Percentiles rank a stretch among this genome's conserved stretches.
These are phyloP conservation scores for Caenorhabditis drosophilae DNA, from an alignment of 2,888 invertebrate genomes.

Conservation along the genomic window DNA sequence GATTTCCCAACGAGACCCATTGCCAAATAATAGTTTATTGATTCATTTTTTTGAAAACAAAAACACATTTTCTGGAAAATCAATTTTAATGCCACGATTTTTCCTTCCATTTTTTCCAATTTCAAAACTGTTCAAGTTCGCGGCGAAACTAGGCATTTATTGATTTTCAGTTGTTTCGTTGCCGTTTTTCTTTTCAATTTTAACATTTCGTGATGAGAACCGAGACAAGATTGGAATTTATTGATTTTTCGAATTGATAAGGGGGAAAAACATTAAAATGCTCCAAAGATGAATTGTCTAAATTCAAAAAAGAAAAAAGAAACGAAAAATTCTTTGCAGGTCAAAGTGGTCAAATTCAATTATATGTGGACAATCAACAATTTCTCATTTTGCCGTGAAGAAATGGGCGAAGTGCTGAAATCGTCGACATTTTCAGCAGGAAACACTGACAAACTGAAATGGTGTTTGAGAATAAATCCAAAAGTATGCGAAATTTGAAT, in stretches of 20 bases:
- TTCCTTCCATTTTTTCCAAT: no score
- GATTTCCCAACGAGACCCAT: not conserved
- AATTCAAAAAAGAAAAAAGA: not conserved
- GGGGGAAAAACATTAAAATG: no score
- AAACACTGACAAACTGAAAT: constrained; percentile 98
- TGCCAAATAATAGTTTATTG: constrained; percentile 2
- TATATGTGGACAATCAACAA: constrained; percentile 99
- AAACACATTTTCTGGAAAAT: not conserved
- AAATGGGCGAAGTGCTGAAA: constrained; percentile 98
- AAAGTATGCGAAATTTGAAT: no score
- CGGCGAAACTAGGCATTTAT: no score
- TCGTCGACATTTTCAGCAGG: constrained; percentile 99
- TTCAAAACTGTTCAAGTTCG: no score
- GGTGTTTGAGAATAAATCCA: constrained; percentile 99
- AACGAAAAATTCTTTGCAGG: constrained; percentile 75
- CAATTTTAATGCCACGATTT: no score
- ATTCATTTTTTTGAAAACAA: not conserved
- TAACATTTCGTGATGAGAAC: no score
- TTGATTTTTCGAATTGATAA: no score
- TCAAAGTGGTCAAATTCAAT: constrained; percentile 99
- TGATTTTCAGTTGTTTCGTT: no score
- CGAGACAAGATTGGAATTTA: no score
- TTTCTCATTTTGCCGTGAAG: constrained; percentile 99
- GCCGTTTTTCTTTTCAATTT: no score
- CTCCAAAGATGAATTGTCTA: no score